Conservation (phyloP, 2,113 vertebrate genomes). For the Phoenicopterus ruber region DNA sequence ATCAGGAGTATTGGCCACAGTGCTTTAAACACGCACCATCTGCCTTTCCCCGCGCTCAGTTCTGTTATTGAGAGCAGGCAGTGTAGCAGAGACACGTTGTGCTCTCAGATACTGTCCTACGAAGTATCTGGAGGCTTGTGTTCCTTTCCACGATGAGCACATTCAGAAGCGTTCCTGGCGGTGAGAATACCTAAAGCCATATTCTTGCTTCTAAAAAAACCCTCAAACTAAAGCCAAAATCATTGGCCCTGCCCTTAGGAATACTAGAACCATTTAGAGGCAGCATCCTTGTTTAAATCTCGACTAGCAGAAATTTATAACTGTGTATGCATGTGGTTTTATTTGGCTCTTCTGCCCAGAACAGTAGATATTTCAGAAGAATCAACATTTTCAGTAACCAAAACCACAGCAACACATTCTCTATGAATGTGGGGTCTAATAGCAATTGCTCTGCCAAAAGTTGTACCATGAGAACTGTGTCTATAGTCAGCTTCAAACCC, state of each 20-base stretch:
- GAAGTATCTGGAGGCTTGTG: neutral
- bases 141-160: neutral
- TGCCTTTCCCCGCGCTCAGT: neutral
- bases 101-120: neutral
- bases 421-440: neutral
- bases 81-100: neutral
- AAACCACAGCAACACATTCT: too few relatives aligned
- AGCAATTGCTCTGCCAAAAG: neutral
- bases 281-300: neutral
- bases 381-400: neutral
- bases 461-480: neutral
- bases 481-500: neutral
- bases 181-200: neutral
- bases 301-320: neutral
- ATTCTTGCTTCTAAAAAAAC: neutral
- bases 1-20: neutral
- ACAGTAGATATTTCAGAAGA: neutral
- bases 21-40: neutral
- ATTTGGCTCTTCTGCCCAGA: neutral
- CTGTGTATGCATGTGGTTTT: neutral
- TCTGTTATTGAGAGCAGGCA: neutral
- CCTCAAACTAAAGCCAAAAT: neutral
- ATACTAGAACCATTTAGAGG: neutral
- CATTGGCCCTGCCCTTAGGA: neutral
- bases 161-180: neutral